Conservation (phyloP, 2,888 invertebrate genomes). For the Chydorus sphaericus region DNA sequence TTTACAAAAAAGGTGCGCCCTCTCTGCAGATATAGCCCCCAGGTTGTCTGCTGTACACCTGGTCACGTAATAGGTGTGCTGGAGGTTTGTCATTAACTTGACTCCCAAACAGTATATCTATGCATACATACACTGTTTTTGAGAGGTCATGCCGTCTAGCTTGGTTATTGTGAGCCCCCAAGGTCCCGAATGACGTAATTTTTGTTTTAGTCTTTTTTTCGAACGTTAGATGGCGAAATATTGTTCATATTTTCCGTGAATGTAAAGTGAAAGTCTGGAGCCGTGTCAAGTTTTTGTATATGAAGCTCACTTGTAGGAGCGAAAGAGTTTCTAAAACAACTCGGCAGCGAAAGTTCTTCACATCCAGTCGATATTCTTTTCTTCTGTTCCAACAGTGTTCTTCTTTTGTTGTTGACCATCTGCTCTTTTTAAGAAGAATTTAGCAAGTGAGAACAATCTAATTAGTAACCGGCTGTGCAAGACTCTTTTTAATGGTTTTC, state of each 20-base stretch:
- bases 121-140: too few relatives aligned
- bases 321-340: conserved; percentile 1
- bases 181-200: too few relatives aligned
- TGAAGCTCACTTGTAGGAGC: background rate
- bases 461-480: too few relatives aligned
- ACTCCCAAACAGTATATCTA: too few relatives aligned
- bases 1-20: background rate
- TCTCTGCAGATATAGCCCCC: background rate
- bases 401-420: background rate
- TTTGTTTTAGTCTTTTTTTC: too few relatives aligned
- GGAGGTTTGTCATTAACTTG: too few relatives aligned
- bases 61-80: background rate
- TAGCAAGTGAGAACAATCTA: background rate
- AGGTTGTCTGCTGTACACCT: background rate
- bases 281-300: background rate
- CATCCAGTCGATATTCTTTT: background rate
- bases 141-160: too few relatives aligned
- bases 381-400: background rate
- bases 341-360: background rate
- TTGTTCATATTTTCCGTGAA: background rate
- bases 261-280: background rate
- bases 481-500: too few relatives aligned
- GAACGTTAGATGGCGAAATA: background rate
- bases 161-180: too few relatives aligned
- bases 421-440: too few relatives aligned